Evolutionary conservation across 2,797 vertebrate genomes (phyloP), one percentile per base, ranked within the genome.

Genomic region (Phaenicophaeus curvirostris): DNA sequence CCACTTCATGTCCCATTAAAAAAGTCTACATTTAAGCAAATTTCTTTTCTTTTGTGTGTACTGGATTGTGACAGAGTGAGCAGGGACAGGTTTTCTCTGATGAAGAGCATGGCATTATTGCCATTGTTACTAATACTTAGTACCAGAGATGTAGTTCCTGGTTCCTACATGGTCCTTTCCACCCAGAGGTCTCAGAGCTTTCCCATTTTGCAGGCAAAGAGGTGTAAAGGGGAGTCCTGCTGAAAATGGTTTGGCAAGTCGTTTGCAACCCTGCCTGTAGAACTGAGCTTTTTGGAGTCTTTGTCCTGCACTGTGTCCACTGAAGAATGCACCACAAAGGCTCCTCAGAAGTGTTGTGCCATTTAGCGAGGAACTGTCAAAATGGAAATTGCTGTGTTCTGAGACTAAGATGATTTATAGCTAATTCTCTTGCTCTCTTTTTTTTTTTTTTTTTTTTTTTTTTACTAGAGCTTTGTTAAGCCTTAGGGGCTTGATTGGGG

Each of bases 341-440:
- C 31, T 81, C 42, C 2, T 67, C 30, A 41, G 55, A 66, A 27
- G 30, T 1, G 0, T 46, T 71, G 57, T 50, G 7, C 50, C 25
- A 11, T 67, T 86, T 78, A 78, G 59, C 37, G 74, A 79, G 53
- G 61, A 78, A 27, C 57, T 85, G 59, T 88, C 85, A 86, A 71
- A 89, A 67, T 16, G n/a, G 25, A 76, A 30, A 10, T 50, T 81
- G 17, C 75, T 81, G 11, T 73, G 85, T 81, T 42, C 33, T 0
- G 7, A 84, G 59, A 66, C 71, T 85, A 55, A 25, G 74, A 18
- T 61, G 90, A 90, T 94, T 76, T 90, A 82, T 67, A 80, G 53
- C 66, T 93, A 81, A 53, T 92, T 81, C 12, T 88, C 24, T 62
- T 27, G 72, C n/a, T n/a, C n/a, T n/a, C n/a, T n/a, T n/a, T n/a